These are phyloP conservation scores for Panulirus ornatus DNA, from an alignment of 1,140 invertebrate species.

Conservation along the genomic window DNA sequence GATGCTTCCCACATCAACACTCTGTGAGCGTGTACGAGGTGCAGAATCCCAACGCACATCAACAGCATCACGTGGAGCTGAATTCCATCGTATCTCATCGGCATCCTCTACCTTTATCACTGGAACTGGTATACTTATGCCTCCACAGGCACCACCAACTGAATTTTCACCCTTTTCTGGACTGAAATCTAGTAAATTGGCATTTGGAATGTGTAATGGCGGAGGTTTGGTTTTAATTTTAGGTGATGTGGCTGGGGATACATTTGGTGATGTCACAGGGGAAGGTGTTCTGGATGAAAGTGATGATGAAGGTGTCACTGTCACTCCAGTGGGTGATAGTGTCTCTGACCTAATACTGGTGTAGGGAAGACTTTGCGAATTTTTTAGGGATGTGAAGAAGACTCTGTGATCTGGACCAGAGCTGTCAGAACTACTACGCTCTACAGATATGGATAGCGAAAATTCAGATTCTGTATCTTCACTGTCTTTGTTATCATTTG, in stretches of 20 bases:
- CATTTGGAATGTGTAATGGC: conserved; percentile 74
- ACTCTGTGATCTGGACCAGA: conserved; percentile 69
- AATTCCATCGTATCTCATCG: conserved; percentile 14
- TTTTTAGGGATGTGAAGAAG: conserved; percentile 63
- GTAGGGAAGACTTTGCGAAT: conserved; percentile 32
- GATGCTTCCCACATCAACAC: conserved; percentile 71
- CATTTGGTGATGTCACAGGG: conserved; percentile 60
- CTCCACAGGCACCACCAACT: conserved; percentile 32
- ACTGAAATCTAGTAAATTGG: conserved; percentile 72
- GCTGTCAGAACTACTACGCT: conserved; percentile 71
- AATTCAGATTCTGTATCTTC: conserved; percentile 74
- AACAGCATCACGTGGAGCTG: conserved; percentile 37
- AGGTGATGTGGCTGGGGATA: conserved; percentile 73
- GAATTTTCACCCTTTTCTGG: conserved; percentile 30
- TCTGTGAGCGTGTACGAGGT: conserved; percentile 73
- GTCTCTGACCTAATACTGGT: conserved; percentile 24
- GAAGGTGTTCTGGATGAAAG: conserved; percentile 66
- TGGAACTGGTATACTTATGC: conserved; percentile 45
- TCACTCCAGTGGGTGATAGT: conserved; percentile 41
- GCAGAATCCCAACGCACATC: conserved; percentile 72
- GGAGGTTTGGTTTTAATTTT: conserved; percentile 76
- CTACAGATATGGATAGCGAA: conserved; percentile 70
- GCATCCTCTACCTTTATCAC: conserved; percentile 71
- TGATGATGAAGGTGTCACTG: conserved; percentile 58
- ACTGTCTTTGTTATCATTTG: conserved; percentile 69